Evolutionary conservation across 1,140 invertebrate species (phyloP).

Genomic region (Leptinotarsa texana): DNA sequence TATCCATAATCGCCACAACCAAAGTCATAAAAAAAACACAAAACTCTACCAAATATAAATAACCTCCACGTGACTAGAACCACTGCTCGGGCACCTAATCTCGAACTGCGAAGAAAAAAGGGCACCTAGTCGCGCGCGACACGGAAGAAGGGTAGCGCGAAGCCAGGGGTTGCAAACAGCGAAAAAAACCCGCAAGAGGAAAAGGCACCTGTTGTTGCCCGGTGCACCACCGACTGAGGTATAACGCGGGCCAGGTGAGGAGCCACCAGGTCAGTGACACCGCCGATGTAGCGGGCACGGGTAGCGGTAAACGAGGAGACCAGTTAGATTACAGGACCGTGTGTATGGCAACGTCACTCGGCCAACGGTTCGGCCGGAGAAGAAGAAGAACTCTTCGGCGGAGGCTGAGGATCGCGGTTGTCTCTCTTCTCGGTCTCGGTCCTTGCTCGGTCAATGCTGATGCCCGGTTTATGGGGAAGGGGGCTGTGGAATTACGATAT

Average conservation of each 20-base stretch:
- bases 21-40: background rate
- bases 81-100: background rate
- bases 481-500: too few relatives aligned
- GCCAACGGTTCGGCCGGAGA: conserved; percentile 10
- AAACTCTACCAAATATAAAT: too few relatives aligned
- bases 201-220: conserved; percentile 52
- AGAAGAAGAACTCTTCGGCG: background rate
- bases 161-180: background rate
- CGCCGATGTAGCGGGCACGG: conserved; percentile 45
- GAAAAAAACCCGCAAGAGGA: conserved; percentile 8
- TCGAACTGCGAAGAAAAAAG: background rate
- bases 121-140: background rate
- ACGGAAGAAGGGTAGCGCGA: background rate
- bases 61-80: background rate
- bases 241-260: conserved; percentile 49
- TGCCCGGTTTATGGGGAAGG: background rate
- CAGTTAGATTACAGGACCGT: conserved; percentile 54
- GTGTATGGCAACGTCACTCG: conserved; percentile 41
- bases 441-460: background rate
- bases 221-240: conserved; percentile 51
- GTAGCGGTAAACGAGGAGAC: conserved; percentile 51
- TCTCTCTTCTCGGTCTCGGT: background rate
- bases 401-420: conserved; percentile 1
- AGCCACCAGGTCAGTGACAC: conserved; percentile 53
- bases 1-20: background rate